These are phyloP conservation scores for Pangasius sanitwongsei DNA, from an alignment of 2,797 vertebrate species.

Conservation along the genomic window DNA sequence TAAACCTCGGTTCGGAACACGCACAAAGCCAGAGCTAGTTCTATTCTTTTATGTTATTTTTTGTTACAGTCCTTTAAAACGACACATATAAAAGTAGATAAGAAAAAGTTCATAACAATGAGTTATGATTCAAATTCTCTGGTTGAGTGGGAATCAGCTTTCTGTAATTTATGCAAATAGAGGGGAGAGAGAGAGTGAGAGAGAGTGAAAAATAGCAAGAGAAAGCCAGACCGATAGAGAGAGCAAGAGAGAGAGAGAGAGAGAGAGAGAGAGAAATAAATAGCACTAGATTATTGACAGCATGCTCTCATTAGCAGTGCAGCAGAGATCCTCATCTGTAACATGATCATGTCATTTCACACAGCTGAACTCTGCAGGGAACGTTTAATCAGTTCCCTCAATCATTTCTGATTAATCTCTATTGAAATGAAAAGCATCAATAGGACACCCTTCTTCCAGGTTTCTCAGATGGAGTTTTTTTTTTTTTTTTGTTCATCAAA, in stretches of 20 bases:
- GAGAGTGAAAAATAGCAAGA: not conserved
- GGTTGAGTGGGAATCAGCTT: slow-evolving; percentile 43
- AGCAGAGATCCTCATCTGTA: slow-evolving; percentile 7
- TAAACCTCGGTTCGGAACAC: not conserved
- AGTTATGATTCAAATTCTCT: slow-evolving; percentile 42
- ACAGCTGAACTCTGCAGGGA: not conserved
- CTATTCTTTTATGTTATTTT: not conserved
- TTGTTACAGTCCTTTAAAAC: not conserved
- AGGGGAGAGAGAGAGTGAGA: not conserved
- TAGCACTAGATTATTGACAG: slow-evolving; percentile 17
- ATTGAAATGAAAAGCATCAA: not conserved
- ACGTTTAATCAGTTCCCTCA: not conserved
- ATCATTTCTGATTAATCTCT: slow-evolving; percentile 17
- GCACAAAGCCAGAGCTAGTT: not conserved
- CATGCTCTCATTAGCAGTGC: slow-evolving; percentile 36
- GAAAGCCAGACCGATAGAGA: slow-evolving; percentile 12
- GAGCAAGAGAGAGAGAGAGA: not conserved
- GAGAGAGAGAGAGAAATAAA: not conserved
- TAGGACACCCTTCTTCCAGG: not conserved
- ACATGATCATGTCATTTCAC: slow-evolving; percentile 11
- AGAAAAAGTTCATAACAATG: slow-evolving; percentile 14
- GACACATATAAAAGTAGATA: not conserved
- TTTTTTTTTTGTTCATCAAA: not conserved
- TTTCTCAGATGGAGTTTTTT: not conserved
- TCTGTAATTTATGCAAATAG: slow-evolving; percentile 44